Evolutionary conservation across 2,888 invertebrate species (phyloP), one percentile per base, ranked within the genome.

Genomic region (Heteromurus nitidus): DNA sequence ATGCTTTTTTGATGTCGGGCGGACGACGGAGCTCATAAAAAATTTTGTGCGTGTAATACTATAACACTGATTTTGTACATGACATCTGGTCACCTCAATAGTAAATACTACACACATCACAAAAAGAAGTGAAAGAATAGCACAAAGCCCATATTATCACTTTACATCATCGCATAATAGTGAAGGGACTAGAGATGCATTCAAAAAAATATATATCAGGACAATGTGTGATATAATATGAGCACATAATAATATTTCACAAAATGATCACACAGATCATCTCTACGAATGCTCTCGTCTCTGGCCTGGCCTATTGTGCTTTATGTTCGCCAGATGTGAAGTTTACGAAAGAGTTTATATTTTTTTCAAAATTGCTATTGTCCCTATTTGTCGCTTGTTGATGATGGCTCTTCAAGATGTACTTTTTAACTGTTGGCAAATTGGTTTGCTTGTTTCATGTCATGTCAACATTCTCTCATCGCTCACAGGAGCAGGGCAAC

Each of bases 371-470:
- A 76, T 76, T 67, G 68, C 30, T 44, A 68, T 76, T 68, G 75
- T 75, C 68, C 76, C 60, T 76, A 76, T 76, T 76, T 58, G 68
- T 76, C 62, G 31, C n/a, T 58, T 16, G 31, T 58, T 58, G 67
- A 64, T 58, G 67, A 64, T 42, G 65, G 7, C 42, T 62, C 22
- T 58, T 68, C 42, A 26, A 76, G 69, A 76, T 68, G 76, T 68
- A 31, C 36, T 69, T 69, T 76, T 60, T 77, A 60, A 77, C 69
- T 58, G 77, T 70, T 50, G 60, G 64, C 77, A 77, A 77, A 77
- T 77, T 77, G 70, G 69, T 77, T 77, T 77, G 77, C 77, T 70
- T 77, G 69, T 77, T 77, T 77, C 77, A 64, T 70, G 62, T 70
- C 50, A 64, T 69, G 69, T 70, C 70, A 77, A 68, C 76, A 76